Conservation (phyloP, 2,888 invertebrate genomes). For the Meliscaeva auricollis region DNA sequence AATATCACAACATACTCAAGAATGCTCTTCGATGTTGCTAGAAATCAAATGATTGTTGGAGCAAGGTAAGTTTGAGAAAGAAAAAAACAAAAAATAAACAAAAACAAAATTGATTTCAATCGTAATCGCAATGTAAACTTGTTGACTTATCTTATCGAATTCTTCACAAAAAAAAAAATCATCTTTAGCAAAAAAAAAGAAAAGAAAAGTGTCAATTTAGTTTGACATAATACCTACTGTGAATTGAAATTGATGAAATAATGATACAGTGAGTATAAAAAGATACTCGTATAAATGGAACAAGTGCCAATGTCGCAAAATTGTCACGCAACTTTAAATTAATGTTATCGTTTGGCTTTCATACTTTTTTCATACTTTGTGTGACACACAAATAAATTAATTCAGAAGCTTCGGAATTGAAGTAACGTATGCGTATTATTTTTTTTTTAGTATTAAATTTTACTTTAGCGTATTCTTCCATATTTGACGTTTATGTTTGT, state of each 20-base stretch:
- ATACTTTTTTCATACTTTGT: background rate
- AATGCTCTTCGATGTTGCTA: constrained; percentile 93
- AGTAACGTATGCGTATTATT: background rate
- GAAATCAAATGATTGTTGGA: constrained; percentile 95
- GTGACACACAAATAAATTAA: constrained; percentile 13
- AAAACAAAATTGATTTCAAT: background rate
- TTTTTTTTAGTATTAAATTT: background rate
- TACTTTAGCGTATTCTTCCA: background rate
- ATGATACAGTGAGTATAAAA: background rate
- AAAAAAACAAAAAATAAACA: background rate
- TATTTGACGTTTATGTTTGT: constrained; percentile 29
- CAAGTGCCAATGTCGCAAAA: constrained; percentile 16
- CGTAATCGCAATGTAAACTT: constrained; percentile 49
- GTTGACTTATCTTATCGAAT: constrained; percentile 57
- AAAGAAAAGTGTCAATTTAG: constrained; percentile 38
- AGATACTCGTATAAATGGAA: constrained; percentile 7
- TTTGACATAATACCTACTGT: background rate
- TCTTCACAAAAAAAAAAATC: background rate
- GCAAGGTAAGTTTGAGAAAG: constrained; percentile 88
- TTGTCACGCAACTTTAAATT: constrained; percentile 32
- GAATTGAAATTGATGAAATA: background rate
- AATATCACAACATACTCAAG: constrained; percentile 92
- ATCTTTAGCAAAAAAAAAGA: constrained; percentile 10
- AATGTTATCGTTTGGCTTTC: constrained; percentile 3
- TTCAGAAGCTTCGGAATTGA: constrained; percentile 20